Evolutionary conservation across 2,113 vertebrate species (phyloP).

Genomic region (Tyto alba): DNA sequence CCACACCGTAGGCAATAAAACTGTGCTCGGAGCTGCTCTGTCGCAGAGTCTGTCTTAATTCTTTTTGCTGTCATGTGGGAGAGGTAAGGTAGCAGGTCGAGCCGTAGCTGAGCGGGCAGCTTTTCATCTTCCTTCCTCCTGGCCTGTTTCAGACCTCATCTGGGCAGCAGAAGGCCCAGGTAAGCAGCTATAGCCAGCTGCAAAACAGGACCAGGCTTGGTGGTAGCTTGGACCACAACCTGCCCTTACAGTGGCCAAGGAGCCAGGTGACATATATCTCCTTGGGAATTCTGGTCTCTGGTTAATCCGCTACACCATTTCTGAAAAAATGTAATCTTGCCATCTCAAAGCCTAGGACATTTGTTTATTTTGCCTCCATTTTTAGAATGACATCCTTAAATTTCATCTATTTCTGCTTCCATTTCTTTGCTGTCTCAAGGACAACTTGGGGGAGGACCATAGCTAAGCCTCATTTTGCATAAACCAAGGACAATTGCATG

Average conservation of each 20-base stretch:
- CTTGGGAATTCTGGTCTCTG: not conserved
- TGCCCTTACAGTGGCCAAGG: not conserved
- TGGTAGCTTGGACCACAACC: not conserved
- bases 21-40: not conserved
- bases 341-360: not conserved
- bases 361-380: not conserved
- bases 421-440: not conserved
- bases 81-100: not conserved
- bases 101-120: not conserved
- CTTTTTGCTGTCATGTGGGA: not conserved
- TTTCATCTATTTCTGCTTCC: not conserved
- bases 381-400: not conserved
- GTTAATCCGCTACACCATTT: not conserved
- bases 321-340: not conserved
- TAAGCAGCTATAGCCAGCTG: not conserved
- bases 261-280: not conserved
- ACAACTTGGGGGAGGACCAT: not conserved
- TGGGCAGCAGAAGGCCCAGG: not conserved
- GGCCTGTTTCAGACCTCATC: not conserved
- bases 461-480: not conserved
- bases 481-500: not conserved
- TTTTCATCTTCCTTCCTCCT: not conserved
- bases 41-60: not conserved
- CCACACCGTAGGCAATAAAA: not conserved
- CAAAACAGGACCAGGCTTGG: not conserved